Evolutionary conservation across 2,113 vertebrate species (phyloP).

Genomic region (Perca schrenkii): DNA sequence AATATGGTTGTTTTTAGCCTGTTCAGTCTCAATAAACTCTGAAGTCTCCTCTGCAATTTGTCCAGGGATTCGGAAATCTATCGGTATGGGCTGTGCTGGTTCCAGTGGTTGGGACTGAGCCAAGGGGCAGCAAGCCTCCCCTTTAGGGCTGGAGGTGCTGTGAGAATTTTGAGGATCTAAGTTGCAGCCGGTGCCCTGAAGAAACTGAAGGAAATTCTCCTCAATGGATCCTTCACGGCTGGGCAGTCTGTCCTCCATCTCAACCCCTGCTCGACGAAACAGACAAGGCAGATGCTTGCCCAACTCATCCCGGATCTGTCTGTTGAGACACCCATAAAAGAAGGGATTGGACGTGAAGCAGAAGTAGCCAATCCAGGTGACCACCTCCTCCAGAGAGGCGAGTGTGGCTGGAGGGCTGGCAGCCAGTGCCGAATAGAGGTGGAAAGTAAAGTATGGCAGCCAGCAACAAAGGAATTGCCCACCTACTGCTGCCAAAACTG

Average conservation of each 20-base stretch:
- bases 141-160: slow-evolving; percentile 88
- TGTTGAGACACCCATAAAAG: slow-evolving; percentile 97
- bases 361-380: slow-evolving; percentile 98
- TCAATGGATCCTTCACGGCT: slow-evolving; percentile 97
- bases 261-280: slow-evolving; percentile 88
- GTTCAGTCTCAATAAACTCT: slow-evolving; percentile 77
- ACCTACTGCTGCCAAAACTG: slow-evolving; percentile 92
- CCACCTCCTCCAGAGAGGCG: slow-evolving; percentile 91
- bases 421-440: slow-evolving; percentile 91
- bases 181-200: slow-evolving; percentile 93
- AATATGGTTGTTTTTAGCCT: slow-evolving; percentile 77
- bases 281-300: slow-evolving; percentile 92
- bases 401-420: slow-evolving; percentile 87
- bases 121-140: slow-evolving; percentile 83
- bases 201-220: slow-evolving; percentile 98
- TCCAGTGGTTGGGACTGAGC: slow-evolving; percentile 60
- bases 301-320: slow-evolving; percentile 96
- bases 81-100: slow-evolving; percentile 75
- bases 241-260: slow-evolving; percentile 91
- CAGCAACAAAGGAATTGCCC: slow-evolving; percentile 98
- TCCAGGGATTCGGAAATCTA: slow-evolving; percentile 89
- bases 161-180: slow-evolving; percentile 87
- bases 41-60: slow-evolving; percentile 82
- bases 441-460: slow-evolving; percentile 98
- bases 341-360: slow-evolving; percentile 98